Percentiles rank a stretch among this genome's conserved stretches.
Conservation (phyloP, 2,888 invertebrate genomes). For the Andrena haemorrhoa region DNA sequence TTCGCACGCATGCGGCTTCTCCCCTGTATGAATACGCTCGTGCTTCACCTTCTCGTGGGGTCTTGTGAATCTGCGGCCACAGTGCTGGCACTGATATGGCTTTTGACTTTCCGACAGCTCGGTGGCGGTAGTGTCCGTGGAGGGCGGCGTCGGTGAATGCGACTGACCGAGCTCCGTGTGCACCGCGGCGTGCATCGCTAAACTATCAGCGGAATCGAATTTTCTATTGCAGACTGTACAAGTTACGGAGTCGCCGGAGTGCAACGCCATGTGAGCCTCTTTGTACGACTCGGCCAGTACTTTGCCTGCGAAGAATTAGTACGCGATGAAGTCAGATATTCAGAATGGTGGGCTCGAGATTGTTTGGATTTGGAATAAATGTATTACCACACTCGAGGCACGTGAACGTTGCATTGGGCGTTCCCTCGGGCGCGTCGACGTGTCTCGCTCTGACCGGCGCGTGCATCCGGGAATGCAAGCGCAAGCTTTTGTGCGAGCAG, state of each 20-base stretch:
- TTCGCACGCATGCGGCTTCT: conserved; percentile 92
- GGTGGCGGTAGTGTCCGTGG: conserved; percentile 32
- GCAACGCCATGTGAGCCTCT: conserved; percentile 89
- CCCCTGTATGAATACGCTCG: conserved; percentile 93
- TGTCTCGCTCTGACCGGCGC: conserved; percentile 88
- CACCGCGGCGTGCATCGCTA: conserved; percentile 91
- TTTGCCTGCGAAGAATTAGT: conserved; percentile 73
- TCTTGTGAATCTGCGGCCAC: conserved; percentile 89
- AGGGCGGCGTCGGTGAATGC: conserved; percentile 70
- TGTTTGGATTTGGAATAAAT: too few relatives aligned
- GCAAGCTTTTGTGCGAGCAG: conserved; percentile 88
- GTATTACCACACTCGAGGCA: conserved; percentile 82
- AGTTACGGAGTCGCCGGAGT: conserved; percentile 86
- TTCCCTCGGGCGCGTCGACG: conserved; percentile 84
- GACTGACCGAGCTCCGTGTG: conserved; percentile 84
- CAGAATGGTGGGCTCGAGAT: background rate
- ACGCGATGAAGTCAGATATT: background rate
- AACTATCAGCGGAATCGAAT: conserved; percentile 88
- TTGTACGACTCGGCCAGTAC: conserved; percentile 85
- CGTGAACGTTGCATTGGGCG: conserved; percentile 78
- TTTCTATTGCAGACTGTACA: conserved; percentile 91
- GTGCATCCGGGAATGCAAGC: conserved; percentile 91
- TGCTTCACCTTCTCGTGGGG: conserved; percentile 94
- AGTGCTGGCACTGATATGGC: conserved; percentile 90
- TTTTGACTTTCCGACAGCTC: conserved; percentile 76